phyloP scores from a whole-genome alignment of 2,113 vertebrate species.

The Stomatorhinus ivindoensis region DNA sequence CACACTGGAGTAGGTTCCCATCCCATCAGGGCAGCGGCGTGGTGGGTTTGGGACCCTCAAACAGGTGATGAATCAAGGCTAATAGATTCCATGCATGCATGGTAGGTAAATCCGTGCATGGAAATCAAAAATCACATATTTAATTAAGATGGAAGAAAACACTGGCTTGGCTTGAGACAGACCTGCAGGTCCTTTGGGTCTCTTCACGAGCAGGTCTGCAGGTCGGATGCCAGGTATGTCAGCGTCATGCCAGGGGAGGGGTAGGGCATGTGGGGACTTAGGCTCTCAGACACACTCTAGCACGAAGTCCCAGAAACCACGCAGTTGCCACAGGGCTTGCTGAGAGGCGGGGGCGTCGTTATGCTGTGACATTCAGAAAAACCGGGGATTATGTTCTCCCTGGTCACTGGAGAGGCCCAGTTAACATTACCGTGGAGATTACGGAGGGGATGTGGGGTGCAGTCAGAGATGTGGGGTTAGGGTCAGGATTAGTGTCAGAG shows the following conservation, averaged over 20 bases:
- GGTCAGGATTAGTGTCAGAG: neutral
- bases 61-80: neutral
- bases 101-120: neutral
- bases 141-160: neutral
- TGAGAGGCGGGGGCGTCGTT: conserved; percentile 39
- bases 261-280: conserved; percentile 34
- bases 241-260: conserved; percentile 41
- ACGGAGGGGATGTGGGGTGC: conserved; percentile 19
- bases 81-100: neutral
- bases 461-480: neutral
- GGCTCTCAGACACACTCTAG: conserved; percentile 39
- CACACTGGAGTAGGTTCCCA: neutral
- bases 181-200: conserved; percentile 27
- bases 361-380: conserved; percentile 50
- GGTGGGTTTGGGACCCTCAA: neutral
- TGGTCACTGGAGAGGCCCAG: conserved; percentile 17
- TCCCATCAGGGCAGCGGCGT: neutral
- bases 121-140: neutral
- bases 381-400: conserved; percentile 40
- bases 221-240: conserved; percentile 36
- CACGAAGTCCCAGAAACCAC: conserved; percentile 37
- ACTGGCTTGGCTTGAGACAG: conserved; percentile 12
- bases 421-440: conserved; percentile 21
- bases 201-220: conserved; percentile 20
- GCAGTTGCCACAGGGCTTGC: conserved; percentile 34